Evolutionary conservation across 2,888 invertebrate species (phyloP).

Genomic region (Callosobruchus maculatus): DNA sequence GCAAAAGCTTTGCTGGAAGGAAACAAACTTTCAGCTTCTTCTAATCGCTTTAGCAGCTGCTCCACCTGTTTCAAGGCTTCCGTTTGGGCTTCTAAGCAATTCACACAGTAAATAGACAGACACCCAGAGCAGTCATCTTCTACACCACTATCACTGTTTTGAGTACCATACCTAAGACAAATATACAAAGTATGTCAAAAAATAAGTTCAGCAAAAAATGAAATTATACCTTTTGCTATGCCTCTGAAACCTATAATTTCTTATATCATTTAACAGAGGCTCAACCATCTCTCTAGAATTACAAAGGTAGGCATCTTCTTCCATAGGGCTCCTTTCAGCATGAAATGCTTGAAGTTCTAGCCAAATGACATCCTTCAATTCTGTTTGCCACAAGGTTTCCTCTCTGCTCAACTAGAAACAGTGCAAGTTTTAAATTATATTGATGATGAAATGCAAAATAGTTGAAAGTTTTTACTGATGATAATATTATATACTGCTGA

Average conservation of each 20-base stretch:
- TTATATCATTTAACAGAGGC: constrained; percentile 68
- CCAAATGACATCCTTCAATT: constrained; percentile 88
- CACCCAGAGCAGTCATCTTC: constrained; percentile 61
- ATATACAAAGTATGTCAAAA: not conserved
- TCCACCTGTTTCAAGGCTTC: constrained; percentile 72
- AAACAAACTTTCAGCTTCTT: constrained; percentile 75
- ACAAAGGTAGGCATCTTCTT: constrained; percentile 76
- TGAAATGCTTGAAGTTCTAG: constrained; percentile 83
- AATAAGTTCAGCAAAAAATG: not conserved
- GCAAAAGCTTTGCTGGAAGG: constrained; percentile 81
- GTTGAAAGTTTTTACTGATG: no score
- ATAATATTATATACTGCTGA: no score
- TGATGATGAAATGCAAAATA: no score
- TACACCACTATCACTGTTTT: constrained; percentile 42
- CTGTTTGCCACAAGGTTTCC: constrained; percentile 84
- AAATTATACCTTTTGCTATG: constrained; percentile 13
- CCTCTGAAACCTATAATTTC: constrained; percentile 63
- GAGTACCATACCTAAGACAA: constrained; percentile 16
- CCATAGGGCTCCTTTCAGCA: constrained; percentile 69
- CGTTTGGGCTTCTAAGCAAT: constrained; percentile 69
- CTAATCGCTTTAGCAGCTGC: constrained; percentile 66
- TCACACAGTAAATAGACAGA: constrained; percentile 66
- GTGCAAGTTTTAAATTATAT: no score
- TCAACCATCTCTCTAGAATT: constrained; percentile 69
- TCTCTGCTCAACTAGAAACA: constrained; percentile 72